Evolutionary conservation across 1,140 invertebrate species (phyloP), one percentile per base, ranked within the genome.

Genomic region (Apis cerana): DNA sequence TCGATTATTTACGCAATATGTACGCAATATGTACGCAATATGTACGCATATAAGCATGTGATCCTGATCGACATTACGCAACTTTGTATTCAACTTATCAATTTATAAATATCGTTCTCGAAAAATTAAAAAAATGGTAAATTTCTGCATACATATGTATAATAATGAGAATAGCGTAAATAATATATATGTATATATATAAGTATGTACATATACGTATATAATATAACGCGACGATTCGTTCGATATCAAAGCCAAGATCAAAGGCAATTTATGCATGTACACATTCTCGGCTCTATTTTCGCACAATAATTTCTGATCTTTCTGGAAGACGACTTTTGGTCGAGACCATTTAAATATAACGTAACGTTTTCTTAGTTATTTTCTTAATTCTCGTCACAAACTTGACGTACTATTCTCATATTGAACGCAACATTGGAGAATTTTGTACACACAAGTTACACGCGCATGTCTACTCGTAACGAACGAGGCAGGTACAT

Each of bases 1-100:
- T 78, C 79, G 80, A 68, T 82, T 71, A 64, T 67, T 81, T n/a
- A 48, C 58, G 27, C 59, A 15, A 52, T 52, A 8, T 76, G 19
- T 19, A 61, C 70, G 61, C 68, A 59, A 50, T 79, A 12, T 80
- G 33, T n/a, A 43, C 58, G 27, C 59, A 15, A 52, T 52, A 8
- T 76, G 19, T 21, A 61, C 71, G 62, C 68, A 50, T 79, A 12
- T 80, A 43, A 43, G 4, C 33, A 43, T 43, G 33, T 67, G 54
- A 65, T 58, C 69, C 33, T 64, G 17, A 68, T 71, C 61, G 23
- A 8, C 50, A 13, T 65, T 59, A 5, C 69, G 48, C 58, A 21
- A 62, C 59, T 48, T 43, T 13, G 8, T 50, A 8, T 75, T 43
- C 17, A 70, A 23, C 33, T 69, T 74, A 17, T 62, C 50, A 48